Evolutionary conservation across 1,140 invertebrate genomes (phyloP).

Genomic region (Tribolium madens): DNA sequence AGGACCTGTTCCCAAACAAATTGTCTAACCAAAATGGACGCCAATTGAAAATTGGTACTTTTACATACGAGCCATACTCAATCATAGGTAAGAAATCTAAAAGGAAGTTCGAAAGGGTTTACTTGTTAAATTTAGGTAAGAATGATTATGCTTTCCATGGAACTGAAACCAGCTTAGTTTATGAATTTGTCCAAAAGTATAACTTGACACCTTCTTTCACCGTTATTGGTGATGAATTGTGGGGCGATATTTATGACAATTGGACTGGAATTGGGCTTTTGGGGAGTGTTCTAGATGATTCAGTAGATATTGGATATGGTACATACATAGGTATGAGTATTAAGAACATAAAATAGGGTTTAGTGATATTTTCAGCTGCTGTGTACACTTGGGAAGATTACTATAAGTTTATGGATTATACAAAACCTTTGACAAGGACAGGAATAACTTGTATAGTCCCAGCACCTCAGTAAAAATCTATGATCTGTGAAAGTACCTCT

Average conservation of each 20-base stretch:
- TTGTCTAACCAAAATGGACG: constrained; percentile 41
- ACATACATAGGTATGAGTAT: not conserved
- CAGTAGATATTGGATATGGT: constrained; percentile 30
- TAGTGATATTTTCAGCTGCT: constrained; percentile 10
- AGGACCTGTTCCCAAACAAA: constrained; percentile 48
- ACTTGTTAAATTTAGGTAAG: not conserved
- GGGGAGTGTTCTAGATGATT: not conserved
- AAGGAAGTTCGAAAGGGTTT: not conserved
- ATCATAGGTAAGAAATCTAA: constrained; percentile 42
- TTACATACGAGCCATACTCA: constrained; percentile 48
- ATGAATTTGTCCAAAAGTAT: constrained; percentile 16
- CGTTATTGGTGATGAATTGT: constrained; percentile 13
- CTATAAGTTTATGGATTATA: constrained; percentile 67
- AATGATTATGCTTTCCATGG: not conserved
- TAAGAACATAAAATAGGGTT: not conserved
- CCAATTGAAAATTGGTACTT: constrained; percentile 40
- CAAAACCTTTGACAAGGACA: constrained; percentile 67
- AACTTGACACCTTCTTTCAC: constrained; percentile 16
- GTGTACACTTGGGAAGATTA: constrained; percentile 35
- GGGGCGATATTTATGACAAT: constrained; percentile 35
- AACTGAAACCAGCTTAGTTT: constrained; percentile 11
- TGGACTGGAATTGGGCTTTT: constrained; percentile 19
- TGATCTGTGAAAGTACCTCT: not conserved
- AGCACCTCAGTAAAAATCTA: constrained; percentile 65
- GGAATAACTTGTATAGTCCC: constrained; percentile 71